phyloP scores from a whole-genome alignment of 2,797 vertebrate species.

The Synanceia verrucosa region DNA sequence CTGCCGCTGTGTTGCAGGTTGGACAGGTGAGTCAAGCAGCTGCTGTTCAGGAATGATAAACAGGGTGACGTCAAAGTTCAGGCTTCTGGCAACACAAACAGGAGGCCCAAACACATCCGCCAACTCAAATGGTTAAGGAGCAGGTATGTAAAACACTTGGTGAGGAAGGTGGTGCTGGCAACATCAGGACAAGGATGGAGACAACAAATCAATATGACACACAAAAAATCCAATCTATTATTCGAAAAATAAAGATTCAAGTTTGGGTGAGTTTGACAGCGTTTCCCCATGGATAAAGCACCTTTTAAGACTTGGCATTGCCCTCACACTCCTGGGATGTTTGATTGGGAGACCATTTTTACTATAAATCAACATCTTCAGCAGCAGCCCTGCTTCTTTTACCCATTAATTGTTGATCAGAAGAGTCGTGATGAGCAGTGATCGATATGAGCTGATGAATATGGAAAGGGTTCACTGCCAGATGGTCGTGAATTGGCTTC shows the following conservation, averaged over 20 bases:
- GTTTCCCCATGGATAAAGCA: background rate
- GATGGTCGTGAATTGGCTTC: slow-evolving; percentile 14
- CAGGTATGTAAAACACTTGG: too few relatives aligned
- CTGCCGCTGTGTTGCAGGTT: slow-evolving; percentile 92
- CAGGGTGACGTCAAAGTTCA: too few relatives aligned
- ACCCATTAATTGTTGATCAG: slow-evolving; percentile 34
- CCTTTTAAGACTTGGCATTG: background rate
- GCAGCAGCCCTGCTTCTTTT: background rate
- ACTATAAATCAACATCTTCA: background rate
- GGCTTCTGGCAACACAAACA: background rate
- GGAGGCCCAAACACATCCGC: background rate
- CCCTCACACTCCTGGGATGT: background rate
- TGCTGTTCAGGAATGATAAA: background rate
- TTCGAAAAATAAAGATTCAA: background rate
- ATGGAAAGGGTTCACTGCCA: slow-evolving; percentile 31
- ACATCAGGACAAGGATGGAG: slow-evolving; percentile 1
- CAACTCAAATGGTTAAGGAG: too few relatives aligned
- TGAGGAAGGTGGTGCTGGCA: background rate
- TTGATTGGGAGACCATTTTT: background rate
- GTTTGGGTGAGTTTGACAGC: background rate
- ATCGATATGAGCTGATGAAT: slow-evolving; percentile 52
- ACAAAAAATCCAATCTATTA: too few relatives aligned
- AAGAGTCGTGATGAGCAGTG: slow-evolving; percentile 3
- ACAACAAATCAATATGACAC: slow-evolving; percentile 27
- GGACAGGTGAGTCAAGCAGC: slow-evolving; percentile 89